phyloP scores from a whole-genome alignment of 1,140 invertebrate species.

The Polyergus mexicanus region DNA sequence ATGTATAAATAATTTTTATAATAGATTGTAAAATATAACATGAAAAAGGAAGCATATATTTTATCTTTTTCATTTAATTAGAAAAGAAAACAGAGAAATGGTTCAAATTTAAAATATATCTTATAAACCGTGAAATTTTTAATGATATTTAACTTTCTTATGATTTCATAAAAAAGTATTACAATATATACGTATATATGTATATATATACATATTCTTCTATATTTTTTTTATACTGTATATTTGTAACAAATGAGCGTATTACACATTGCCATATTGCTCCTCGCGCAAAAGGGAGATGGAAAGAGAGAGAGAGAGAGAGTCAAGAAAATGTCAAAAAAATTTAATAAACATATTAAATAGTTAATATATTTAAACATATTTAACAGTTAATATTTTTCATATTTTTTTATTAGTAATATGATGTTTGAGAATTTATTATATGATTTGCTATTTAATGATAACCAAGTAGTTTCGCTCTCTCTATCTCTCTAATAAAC shows the following conservation, averaged over 20 bases:
- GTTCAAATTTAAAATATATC: neutral
- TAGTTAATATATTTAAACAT: too few species aligned
- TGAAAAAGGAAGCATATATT: neutral
- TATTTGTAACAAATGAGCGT: neutral
- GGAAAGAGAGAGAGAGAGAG: neutral
- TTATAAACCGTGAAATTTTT: neutral
- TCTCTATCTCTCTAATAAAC: neutral
- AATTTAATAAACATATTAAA: constrained; percentile 76
- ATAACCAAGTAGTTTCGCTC: neutral
- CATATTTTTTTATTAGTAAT: constrained; percentile 14
- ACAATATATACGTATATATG: too few species aligned
- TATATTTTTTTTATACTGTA: neutral
- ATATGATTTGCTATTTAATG: neutral
- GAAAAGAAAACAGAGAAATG: neutral
- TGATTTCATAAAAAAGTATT: neutral
- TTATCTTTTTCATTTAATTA: neutral
- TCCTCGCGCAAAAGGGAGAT: constrained; percentile 14
- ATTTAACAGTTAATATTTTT: constrained; percentile 58
- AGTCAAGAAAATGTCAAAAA: constrained; percentile 63
- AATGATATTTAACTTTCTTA: neutral
- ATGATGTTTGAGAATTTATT: neutral
- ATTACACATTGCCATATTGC: neutral
- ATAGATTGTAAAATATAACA: neutral
- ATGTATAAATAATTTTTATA: neutral
- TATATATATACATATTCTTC: neutral